Base-by-base conservation (phyloP, 2,113 vertebrate genomes). In the Pongo pygmaeus region DNA sequence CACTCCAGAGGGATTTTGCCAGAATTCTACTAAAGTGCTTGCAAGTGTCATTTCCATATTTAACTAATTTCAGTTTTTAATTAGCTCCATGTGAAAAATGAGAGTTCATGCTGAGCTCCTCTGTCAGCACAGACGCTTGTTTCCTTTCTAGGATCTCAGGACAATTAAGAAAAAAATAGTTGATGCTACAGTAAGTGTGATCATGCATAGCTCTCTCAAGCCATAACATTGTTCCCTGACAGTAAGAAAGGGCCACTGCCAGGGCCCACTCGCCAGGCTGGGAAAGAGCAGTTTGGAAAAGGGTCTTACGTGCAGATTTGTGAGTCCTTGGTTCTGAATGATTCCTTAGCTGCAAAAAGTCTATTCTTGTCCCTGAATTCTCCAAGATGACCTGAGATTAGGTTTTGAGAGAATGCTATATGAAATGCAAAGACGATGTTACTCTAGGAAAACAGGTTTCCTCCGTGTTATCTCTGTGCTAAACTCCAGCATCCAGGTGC, bases 21-120 rank as follows among this genome's bases (percentile, higher is more conserved):
- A 98, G 98, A 99, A 99, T 99, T 99, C 98, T 98, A 98, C 98
- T 99, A 99, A 99, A 99, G 98, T 99, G 99, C 98, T 99, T 98
- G 98, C 98, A 99, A 99, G 98, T 99, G 99, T 99, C 99, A 99
- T 99, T 99, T 99, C 99, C 99, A 99, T 99, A 99, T 99, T 99
- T 99, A 99, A 99, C 99, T 99, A 99, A 99, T 99, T 99, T 99
- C 98, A 98, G 99, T 99, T 99, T 99, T 99, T 99, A 99, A 99
- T 99, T 99, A 99, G 99, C 99, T 99, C 99, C 98, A 75, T 99
- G 99, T 99, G 98, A 99, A 99, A 99, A 99, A 99, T 99, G 98
- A 98, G 98, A 98, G 98, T 98, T 98, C 99, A 98, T 8, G 98
- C 98, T 99, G 99, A 99, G 99, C 99, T 99, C 98, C 98, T 99